These are phyloP conservation scores for Cremastinae sp. DNA, from an alignment of 2,888 invertebrate species.

Conservation along the genomic window DNA sequence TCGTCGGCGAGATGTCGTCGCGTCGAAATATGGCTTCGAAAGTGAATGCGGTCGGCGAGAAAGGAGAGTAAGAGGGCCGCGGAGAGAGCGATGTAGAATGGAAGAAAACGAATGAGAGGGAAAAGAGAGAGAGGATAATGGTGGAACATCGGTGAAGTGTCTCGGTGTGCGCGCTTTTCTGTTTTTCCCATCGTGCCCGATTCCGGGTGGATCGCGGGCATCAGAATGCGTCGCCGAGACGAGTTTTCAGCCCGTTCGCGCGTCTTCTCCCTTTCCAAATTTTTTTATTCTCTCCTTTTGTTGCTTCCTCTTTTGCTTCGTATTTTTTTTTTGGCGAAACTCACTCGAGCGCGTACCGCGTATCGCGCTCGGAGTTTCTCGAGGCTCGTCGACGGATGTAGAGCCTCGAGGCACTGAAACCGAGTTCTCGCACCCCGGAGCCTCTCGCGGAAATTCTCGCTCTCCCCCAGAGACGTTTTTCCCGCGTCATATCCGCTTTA, in stretches of 20 bases:
- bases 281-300: constrained; percentile 10
- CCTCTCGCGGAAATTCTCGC: constrained; percentile 25
- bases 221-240: constrained; percentile 27
- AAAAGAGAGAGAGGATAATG: constrained; percentile 1
- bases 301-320: constrained; percentile 4
- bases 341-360: constrained; percentile 49
- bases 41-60: constrained; percentile 36
- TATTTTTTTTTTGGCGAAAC: constrained; percentile 29
- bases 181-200: constrained; percentile 9
- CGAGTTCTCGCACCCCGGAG: constrained; percentile 8
- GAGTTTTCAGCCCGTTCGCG: constrained; percentile 37
- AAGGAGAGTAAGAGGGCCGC: not conserved
- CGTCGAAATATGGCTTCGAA: constrained; percentile 57
- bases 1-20: not conserved
- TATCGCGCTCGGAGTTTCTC: constrained; percentile 19
- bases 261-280: not conserved
- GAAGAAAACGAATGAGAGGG: constrained; percentile 14
- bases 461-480: constrained; percentile 26
- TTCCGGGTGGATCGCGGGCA: constrained; percentile 29
- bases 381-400: constrained; percentile 48
- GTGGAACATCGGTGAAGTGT: not conserved
- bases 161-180: not conserved
- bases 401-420: constrained; percentile 39
- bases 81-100: not conserved
- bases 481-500: constrained; percentile 48